Conservation (phyloP, 2,113 vertebrate species). For the Phyllostomus discolor region DNA sequence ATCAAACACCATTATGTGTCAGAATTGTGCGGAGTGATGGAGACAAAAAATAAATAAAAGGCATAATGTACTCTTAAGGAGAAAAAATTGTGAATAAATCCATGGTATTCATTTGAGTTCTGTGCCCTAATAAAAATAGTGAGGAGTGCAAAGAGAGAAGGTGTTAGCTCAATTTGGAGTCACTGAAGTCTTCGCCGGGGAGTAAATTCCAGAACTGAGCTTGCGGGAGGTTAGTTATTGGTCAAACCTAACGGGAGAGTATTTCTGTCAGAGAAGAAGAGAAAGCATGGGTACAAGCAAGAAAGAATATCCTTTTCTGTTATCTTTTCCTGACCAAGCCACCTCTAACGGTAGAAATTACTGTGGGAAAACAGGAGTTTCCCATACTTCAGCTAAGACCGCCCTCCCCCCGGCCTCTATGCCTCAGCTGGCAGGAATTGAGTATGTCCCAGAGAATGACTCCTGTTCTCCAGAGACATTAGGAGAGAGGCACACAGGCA, state of each 20-base stretch:
- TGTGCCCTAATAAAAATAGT: neutral
- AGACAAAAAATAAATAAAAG: neutral
- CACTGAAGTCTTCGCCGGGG: neutral
- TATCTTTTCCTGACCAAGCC: neutral
- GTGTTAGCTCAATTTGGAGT: neutral
- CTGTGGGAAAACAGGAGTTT: neutral
- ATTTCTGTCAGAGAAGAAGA: neutral
- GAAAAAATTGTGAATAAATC: neutral
- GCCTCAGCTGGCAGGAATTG: neutral
- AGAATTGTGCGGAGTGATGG: neutral
- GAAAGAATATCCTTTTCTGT: neutral
- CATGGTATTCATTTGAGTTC: neutral
- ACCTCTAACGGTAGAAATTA: neutral
- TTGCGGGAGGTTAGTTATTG: neutral
- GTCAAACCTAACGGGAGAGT: neutral
- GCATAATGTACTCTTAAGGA: neutral
- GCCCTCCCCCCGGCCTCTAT: neutral
- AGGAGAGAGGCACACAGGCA: neutral
- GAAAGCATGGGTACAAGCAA: neutral
- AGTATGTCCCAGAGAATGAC: neutral
- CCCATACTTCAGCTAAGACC: neutral
- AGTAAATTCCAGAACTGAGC: neutral
- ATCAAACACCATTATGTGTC: neutral
- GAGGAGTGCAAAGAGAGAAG: neutral
- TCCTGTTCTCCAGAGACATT: neutral